These are phyloP conservation scores for Falcunculus frontatus DNA, from an alignment of 2,113 vertebrate genomes.

Conservation along the genomic window DNA sequence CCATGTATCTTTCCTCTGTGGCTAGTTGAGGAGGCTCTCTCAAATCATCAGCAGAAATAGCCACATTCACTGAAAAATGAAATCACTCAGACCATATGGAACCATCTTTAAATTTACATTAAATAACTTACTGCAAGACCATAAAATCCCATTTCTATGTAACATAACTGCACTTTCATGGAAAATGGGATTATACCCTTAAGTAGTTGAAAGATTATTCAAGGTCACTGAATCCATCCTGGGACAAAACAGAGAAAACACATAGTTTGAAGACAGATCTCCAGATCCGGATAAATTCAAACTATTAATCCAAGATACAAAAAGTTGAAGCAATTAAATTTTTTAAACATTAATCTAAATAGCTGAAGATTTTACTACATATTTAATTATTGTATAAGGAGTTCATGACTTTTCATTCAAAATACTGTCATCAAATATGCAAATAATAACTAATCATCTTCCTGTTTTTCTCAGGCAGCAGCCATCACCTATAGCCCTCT, in stretches of 20 bases:
- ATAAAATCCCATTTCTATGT: slow-evolving; percentile 25
- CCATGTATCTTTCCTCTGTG: neutral
- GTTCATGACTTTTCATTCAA: neutral
- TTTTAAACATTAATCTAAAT: neutral
- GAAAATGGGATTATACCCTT: slow-evolving; percentile 44
- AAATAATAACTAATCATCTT: neutral
- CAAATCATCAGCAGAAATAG: slow-evolving; percentile 9
- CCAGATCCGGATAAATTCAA: neutral
- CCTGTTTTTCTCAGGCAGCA: neutral
- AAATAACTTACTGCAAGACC: slow-evolving; percentile 34
- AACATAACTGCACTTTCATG: slow-evolving; percentile 7
- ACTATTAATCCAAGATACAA: neutral
- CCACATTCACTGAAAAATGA: neutral
- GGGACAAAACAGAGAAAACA: neutral
- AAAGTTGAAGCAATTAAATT: neutral
- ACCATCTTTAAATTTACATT: slow-evolving; percentile 26
- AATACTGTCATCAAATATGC: neutral
- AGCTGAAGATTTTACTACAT: neutral
- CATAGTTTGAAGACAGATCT: neutral
- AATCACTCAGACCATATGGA: neutral
- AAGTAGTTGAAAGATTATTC: slow-evolving; percentile 4
- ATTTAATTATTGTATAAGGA: neutral
- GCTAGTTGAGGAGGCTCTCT: neutral
- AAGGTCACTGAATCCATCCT: neutral
- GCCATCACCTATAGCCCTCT: neutral